Conservation (phyloP, 1,140 invertebrate genomes). For the Condylostylus longicornis region DNA sequence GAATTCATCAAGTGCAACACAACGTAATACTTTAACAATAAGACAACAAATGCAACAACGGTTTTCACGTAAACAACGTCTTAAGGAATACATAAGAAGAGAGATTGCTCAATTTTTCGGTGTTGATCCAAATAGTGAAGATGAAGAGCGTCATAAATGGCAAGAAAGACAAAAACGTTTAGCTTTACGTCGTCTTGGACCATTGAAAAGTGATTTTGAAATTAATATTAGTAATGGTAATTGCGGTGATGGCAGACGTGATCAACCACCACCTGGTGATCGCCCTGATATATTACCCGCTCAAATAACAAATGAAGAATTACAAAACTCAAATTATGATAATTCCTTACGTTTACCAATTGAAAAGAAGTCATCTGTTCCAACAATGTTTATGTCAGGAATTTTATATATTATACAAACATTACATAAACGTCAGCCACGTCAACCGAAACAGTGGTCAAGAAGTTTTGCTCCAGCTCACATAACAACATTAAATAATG, state of each 20-base stretch:
- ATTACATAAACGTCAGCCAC: conserved; percentile 34
- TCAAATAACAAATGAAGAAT: conserved; percentile 12
- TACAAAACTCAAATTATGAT: conserved; percentile 16
- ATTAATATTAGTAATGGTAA: conserved; percentile 5
- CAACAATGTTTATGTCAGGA: conserved; percentile 40
- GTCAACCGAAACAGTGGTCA: conserved; percentile 34
- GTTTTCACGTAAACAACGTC: conserved; percentile 25
- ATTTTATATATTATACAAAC: conserved; percentile 38
- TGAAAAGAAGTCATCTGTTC: conserved; percentile 40
- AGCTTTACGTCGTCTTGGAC: conserved; percentile 33
- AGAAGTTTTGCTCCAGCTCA: conserved; percentile 38
- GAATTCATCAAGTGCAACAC: not conserved
- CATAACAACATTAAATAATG: conserved; percentile 11
- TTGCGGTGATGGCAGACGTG: conserved; percentile 2
- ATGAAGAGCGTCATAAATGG: conserved; percentile 46
- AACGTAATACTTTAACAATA: conserved; percentile 1
- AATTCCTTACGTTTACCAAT: conserved; percentile 17
- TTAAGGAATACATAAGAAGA: conserved; percentile 43
- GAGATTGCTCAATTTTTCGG: conserved; percentile 59
- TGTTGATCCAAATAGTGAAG: conserved; percentile 47
- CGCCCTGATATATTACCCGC: conserved; percentile 32
- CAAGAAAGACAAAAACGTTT: conserved; percentile 50
- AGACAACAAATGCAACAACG: conserved; percentile 10
- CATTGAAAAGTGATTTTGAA: conserved; percentile 15
- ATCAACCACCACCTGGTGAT: conserved; percentile 9